Percentiles rank a stretch among this genome's conserved stretches.
Conservation (phyloP, 2,113 vertebrate species). For the Redunca redunca region DNA sequence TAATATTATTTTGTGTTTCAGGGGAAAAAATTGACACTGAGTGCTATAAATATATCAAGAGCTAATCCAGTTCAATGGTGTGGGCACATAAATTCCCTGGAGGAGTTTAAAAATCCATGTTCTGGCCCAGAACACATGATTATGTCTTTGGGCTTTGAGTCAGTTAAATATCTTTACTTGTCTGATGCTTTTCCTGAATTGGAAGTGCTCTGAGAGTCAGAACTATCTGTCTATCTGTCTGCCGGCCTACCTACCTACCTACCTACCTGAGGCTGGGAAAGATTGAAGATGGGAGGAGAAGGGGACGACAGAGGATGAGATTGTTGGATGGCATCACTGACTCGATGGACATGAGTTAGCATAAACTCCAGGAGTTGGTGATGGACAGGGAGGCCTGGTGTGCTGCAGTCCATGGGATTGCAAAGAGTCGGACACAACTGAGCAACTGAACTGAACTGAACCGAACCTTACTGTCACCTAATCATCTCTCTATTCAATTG, state of each 20-base stretch:
- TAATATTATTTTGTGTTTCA: slow-evolving; percentile 36
- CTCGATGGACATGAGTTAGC: not conserved
- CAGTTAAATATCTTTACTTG: slow-evolving; percentile 23
- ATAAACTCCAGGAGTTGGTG: not conserved
- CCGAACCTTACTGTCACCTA: not conserved
- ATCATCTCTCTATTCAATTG: not conserved
- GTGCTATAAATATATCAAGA: slow-evolving; percentile 36
- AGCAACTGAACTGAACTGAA: not conserved
- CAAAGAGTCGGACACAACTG: not conserved
- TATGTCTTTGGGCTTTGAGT: slow-evolving; percentile 14
- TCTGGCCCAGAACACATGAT: not conserved
- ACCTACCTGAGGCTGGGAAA: not conserved
- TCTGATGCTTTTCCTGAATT: slow-evolving; percentile 10
- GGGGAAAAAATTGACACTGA: slow-evolving; percentile 28
- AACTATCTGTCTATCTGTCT: not conserved
- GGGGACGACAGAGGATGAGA: not conserved
- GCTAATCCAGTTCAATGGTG: not conserved
- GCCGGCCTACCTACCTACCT: not conserved
- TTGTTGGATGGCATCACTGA: not conserved
- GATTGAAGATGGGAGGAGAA: not conserved
- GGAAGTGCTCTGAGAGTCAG: not conserved
- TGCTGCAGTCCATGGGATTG: not conserved
- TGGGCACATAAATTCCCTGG: not conserved
- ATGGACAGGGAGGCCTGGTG: not conserved
- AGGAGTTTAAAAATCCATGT: slow-evolving; percentile 42